Percentiles rank a stretch among this genome's conserved stretches.
phyloP scores from a whole-genome alignment of 2,797 vertebrate genomes.

The Gymnothorax reevesii region DNA sequence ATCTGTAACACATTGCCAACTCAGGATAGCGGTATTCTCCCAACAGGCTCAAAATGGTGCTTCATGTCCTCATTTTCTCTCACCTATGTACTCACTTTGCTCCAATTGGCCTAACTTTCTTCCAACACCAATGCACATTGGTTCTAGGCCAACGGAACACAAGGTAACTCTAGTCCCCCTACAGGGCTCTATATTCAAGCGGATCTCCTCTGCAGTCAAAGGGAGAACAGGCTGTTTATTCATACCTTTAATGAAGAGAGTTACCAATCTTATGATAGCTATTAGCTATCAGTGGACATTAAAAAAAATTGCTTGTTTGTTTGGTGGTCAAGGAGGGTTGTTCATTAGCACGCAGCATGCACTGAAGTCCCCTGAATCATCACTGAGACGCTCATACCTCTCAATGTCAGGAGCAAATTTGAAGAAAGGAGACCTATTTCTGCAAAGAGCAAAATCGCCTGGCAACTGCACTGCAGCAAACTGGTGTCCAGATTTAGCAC shows the following conservation, averaged over 20 bases:
- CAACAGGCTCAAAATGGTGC: not conserved
- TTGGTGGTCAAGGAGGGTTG: conserved; percentile 27
- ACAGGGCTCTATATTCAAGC: conserved; percentile 17
- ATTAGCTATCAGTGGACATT: conserved; percentile 12
- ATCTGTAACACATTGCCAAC: not conserved
- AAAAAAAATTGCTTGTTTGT: conserved; percentile 5
- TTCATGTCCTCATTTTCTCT: not conserved
- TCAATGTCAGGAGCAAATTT: conserved; percentile 18
- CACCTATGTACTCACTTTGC: not conserved
- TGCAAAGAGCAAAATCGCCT: not conserved
- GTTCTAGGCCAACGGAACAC: not conserved
- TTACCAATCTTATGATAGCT: conserved; percentile 12
- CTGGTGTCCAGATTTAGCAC: not conserved
- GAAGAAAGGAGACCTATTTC: conserved; percentile 8
- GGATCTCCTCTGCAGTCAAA: not conserved
- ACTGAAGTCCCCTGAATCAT: conserved; percentile 28
- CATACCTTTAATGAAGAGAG: conserved; percentile 46
- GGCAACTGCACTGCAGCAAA: not conserved
- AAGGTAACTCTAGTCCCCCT: not conserved
- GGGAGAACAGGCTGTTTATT: conserved; percentile 14
- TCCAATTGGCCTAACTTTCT: not conserved
- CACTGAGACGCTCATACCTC: conserved; percentile 37
- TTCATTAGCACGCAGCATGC: conserved; percentile 40
- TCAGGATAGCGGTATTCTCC: not conserved
- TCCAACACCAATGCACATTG: not conserved